These are phyloP conservation scores for Pseudeuparius sepicola DNA, from an alignment of 2,888 invertebrate genomes.

Conservation along the genomic window DNA sequence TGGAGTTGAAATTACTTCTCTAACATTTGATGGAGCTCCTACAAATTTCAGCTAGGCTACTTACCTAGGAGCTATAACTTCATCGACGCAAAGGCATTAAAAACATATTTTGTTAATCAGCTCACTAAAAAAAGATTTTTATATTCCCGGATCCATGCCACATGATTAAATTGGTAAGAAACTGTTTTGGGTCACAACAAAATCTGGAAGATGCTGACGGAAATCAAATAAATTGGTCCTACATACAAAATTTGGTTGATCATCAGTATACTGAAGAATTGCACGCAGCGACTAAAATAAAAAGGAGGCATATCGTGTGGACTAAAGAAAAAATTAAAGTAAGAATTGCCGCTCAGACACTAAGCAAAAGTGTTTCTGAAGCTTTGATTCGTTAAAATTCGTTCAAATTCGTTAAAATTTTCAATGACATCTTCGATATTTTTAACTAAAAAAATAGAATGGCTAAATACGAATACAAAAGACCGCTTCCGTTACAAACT, in stretches of 20 bases:
- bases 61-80: too few relatives aligned
- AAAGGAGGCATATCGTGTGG: constrained; percentile 18
- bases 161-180: constrained; percentile 26
- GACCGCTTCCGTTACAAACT: constrained; percentile 10
- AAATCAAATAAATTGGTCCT: constrained; percentile 21
- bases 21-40: too few relatives aligned
- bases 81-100: too few relatives aligned
- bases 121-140: constrained; percentile 16
- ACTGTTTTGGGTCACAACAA: constrained; percentile 19
- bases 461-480: too few relatives aligned
- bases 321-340: constrained; percentile 24
- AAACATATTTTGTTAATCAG: constrained; percentile 22
- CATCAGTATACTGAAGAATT: constrained; percentile 21
- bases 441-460: constrained; percentile 13
- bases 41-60: too few relatives aligned
- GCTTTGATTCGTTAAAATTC: constrained; percentile 10
- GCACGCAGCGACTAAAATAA: constrained; percentile 22
- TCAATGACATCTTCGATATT: constrained; percentile 15
- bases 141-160: constrained; percentile 25
- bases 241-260: constrained; percentile 18
- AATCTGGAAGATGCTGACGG: constrained; percentile 14
- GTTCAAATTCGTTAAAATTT: constrained; percentile 9
- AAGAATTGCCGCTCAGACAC: constrained; percentile 20
- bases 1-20: too few relatives aligned
- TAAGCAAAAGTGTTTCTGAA: constrained; percentile 19